A percentile compares a stretch with the other conserved stretches of the same genome.
These are phyloP conservation scores for Sclerurus mexicanus DNA, from an alignment of 2,113 vertebrate species.

Conservation along the genomic window DNA sequence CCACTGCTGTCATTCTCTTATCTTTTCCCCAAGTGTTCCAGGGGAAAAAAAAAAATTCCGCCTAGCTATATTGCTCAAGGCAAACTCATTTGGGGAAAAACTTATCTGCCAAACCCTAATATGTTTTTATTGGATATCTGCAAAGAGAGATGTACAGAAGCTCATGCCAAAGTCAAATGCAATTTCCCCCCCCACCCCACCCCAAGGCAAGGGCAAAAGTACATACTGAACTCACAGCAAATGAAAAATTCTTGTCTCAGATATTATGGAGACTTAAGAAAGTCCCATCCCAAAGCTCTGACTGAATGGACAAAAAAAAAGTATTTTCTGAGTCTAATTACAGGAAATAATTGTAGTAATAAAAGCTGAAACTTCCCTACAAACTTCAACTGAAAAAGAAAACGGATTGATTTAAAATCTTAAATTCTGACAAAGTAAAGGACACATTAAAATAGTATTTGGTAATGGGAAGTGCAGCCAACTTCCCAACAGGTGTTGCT, in stretches of 20 bases:
- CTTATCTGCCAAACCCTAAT: slow-evolving; percentile 7
- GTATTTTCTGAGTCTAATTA: neutral
- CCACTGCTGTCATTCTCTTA: neutral
- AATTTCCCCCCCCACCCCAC: too few species aligned
- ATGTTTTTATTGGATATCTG: slow-evolving; percentile 3
- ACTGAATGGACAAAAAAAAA: neutral
- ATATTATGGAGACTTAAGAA: neutral
- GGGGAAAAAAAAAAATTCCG: fast-evolving
- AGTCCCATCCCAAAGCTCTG: neutral
- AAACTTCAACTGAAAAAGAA: neutral
- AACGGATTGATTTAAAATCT: neutral
- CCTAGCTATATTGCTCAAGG: neutral
- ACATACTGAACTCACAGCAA: neutral
- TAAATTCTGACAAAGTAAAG: neutral
- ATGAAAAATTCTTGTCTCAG: neutral
- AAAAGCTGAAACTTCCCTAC: neutral
- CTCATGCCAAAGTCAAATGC: neutral
- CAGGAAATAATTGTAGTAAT: neutral
- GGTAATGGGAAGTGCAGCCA: neutral
- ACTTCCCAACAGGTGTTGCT: neutral
- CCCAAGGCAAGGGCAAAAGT: neutral
- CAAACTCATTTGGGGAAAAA: neutral
- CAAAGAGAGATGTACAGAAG: neutral
- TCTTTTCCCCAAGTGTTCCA: neutral
- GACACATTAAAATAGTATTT: neutral